Evolutionary conservation across 1,140 invertebrate genomes (phyloP).

Genomic region (Saxidomus purpurata): DNA sequence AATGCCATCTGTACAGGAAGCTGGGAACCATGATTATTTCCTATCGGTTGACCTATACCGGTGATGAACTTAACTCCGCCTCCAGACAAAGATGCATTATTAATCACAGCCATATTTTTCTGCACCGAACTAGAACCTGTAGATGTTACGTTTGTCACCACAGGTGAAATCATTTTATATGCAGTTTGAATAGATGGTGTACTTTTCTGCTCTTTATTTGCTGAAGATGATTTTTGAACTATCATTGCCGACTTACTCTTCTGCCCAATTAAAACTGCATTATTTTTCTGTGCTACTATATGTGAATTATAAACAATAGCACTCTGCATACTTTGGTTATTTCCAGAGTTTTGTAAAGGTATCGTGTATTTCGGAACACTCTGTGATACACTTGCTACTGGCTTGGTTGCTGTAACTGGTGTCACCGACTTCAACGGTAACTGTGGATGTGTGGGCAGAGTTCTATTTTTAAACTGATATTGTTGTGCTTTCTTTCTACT

Average conservation of each 20-base stretch:
- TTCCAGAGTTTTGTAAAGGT: not conserved
- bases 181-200: not conserved
- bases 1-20: conserved; percentile 55
- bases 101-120: conserved; percentile 20
- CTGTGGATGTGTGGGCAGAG: conserved; percentile 52
- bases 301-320: conserved; percentile 31
- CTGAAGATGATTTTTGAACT: not conserved
- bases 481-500: not conserved
- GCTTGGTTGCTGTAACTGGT: not conserved
- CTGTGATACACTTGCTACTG: not conserved
- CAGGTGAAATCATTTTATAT: conserved; percentile 32
- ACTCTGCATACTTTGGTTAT: conserved; percentile 19
- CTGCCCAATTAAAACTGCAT: conserved; percentile 24
- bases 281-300: conserved; percentile 26
- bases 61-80: conserved; percentile 44
- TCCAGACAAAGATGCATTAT: conserved; percentile 2
- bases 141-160: not conserved
- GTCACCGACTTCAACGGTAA: conserved; percentile 3
- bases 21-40: conserved; percentile 26
- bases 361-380: conserved; percentile 39
- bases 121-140: not conserved
- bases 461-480: conserved; percentile 41
- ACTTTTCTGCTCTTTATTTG: not conserved
- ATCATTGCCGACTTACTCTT: conserved; percentile 9
- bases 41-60: conserved; percentile 34